Conservation (phyloP, 1,140 invertebrate genomes). For the Theocolax elegans region DNA sequence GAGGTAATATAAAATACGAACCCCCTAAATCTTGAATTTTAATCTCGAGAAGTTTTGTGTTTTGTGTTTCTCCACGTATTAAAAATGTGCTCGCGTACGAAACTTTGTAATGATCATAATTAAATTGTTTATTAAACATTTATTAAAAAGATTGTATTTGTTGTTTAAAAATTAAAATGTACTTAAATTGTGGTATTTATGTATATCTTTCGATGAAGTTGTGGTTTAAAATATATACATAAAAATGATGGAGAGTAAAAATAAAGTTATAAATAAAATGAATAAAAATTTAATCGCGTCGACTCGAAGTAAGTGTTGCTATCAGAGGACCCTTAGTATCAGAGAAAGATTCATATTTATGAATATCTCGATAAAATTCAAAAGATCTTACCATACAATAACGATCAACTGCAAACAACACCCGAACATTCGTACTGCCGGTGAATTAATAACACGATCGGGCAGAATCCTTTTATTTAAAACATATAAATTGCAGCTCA, state of each 20-base stretch:
- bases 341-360: conserved; percentile 49
- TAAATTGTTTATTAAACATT: too few relatives aligned
- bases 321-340: not conserved
- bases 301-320: conserved; percentile 12
- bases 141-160: too few relatives aligned
- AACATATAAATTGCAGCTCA: conserved; percentile 46
- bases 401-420: conserved; percentile 47
- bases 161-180: too few relatives aligned
- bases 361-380: conserved; percentile 24
- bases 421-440: conserved; percentile 25
- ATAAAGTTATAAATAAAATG: not conserved
- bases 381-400: conserved; percentile 43
- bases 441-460: conserved; percentile 51
- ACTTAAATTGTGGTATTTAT: too few relatives aligned
- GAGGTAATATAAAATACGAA: not conserved
- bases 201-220: too few relatives aligned
- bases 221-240: too few relatives aligned
- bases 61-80: too few relatives aligned
- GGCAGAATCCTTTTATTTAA: conserved; percentile 46
- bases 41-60: too few relatives aligned
- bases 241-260: too few relatives aligned
- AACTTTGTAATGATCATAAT: too few relatives aligned
- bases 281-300: conserved; percentile 17
- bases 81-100: too few relatives aligned
- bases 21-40: too few relatives aligned